phyloP scores from a whole-genome alignment of 1,140 invertebrate genomes.

The Drosophila tsacasi region DNA sequence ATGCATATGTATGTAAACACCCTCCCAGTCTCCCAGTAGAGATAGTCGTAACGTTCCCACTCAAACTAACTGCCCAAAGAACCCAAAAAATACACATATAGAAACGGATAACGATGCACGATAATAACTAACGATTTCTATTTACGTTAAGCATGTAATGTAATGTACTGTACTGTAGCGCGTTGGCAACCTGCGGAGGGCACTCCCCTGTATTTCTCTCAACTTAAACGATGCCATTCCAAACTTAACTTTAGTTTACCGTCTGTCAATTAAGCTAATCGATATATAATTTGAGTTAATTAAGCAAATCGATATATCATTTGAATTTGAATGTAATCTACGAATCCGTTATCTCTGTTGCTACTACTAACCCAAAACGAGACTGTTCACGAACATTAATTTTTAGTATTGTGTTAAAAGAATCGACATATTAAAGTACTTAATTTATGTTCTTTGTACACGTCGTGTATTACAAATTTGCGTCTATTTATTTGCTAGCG shows the following conservation, averaged over 20 bases:
- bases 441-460: conserved; percentile 52
- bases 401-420: conserved; percentile 43
- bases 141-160: conserved; percentile 50
- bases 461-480: conserved; percentile 20
- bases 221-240: conserved; percentile 76
- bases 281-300: conserved; percentile 4
- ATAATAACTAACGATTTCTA: conserved; percentile 42
- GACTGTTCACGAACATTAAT: conserved; percentile 65
- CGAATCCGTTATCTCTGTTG: conserved; percentile 17
- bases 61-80: conserved; percentile 25
- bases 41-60: conserved; percentile 23
- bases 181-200: conserved; percentile 34
- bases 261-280: conserved; percentile 59
- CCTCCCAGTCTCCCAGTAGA: conserved; percentile 5
- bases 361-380: conserved; percentile 44
- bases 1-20: conserved; percentile 43
- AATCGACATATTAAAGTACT: conserved; percentile 62
- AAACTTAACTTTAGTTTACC: conserved; percentile 51
- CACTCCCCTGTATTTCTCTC: conserved; percentile 35
- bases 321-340: conserved; percentile 11
- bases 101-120: conserved; percentile 29
- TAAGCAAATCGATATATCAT: too few species aligned
- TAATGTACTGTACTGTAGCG: conserved; percentile 51
- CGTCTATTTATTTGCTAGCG: conserved; percentile 2
- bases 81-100: conserved; percentile 13